Conservation (phyloP, 2,797 vertebrate genomes). For the Heteromormyrus szaboi region DNA sequence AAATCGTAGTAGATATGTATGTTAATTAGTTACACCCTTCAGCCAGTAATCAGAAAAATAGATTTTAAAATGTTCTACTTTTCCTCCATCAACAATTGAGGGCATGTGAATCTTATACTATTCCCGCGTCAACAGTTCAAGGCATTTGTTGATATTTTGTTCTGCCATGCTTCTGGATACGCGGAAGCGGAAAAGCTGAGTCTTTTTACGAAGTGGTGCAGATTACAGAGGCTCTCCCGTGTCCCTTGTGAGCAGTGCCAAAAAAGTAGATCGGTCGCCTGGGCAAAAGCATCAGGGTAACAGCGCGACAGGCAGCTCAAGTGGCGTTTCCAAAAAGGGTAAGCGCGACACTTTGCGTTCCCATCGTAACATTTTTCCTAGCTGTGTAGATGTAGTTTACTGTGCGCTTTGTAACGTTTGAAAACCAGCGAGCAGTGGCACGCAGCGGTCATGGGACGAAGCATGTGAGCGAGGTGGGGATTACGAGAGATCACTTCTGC, state of each 20-base stretch:
- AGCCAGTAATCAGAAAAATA: not conserved
- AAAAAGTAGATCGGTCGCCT: not conserved
- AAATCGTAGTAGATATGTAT: not conserved
- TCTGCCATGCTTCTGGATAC: not conserved
- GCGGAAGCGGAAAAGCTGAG: slow-evolving; percentile 9
- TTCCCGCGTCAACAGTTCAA: not conserved
- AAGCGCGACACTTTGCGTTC: not conserved
- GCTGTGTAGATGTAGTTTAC: not conserved
- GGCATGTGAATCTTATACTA: not conserved
- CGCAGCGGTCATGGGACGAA: not conserved
- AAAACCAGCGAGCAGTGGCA: not conserved
- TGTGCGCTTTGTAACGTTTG: not conserved
- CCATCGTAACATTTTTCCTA: not conserved
- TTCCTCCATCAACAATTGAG: not conserved
- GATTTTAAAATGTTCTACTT: not conserved
- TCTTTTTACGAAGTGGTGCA: not conserved
- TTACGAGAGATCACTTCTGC: not conserved
- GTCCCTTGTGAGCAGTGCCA: not conserved
- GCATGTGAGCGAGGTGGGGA: not conserved
- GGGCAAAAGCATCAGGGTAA: not conserved
- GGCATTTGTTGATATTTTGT: not conserved
- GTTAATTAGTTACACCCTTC: not conserved
- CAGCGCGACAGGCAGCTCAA: not conserved
- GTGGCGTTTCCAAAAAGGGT: not conserved
- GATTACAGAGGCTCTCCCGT: not conserved